Evolutionary conservation across 2,113 vertebrate genomes (phyloP).

Genomic region (Calypte anna): DNA sequence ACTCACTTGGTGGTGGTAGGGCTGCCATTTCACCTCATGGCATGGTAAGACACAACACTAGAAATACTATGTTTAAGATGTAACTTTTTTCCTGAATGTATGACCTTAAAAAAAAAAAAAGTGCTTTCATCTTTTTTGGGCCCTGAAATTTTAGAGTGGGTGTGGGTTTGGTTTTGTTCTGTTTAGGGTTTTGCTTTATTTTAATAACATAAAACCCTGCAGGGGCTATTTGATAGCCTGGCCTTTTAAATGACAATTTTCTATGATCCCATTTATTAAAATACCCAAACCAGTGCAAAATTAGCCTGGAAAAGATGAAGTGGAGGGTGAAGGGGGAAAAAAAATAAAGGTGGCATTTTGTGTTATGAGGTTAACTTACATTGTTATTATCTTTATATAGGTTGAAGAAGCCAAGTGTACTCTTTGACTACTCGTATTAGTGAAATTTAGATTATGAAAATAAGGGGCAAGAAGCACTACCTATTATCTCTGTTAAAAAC

Average conservation of each 20-base stretch:
- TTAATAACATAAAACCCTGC: background rate
- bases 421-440: background rate
- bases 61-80: background rate
- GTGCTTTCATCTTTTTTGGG: background rate
- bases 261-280: background rate
- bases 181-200: background rate
- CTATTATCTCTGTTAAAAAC: background rate
- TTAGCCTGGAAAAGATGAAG: background rate
- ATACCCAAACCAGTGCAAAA: background rate
- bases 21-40: slow-evolving; percentile 66
- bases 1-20: slow-evolving; percentile 60
- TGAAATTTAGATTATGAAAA: background rate
- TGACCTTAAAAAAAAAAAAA: background rate
- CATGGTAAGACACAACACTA: slow-evolving; percentile 60
- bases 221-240: background rate
- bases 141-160: background rate
- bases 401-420: background rate
- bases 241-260: background rate
- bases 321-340: background rate
- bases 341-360: background rate
- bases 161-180: too few relatives aligned
- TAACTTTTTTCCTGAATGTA: background rate
- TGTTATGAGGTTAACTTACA: background rate
- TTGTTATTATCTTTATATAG: background rate
- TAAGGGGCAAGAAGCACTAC: background rate